phyloP scores from a whole-genome alignment of 35 echinoderm and acorn worm genomes.

The Lytechinus pictus region DNA sequence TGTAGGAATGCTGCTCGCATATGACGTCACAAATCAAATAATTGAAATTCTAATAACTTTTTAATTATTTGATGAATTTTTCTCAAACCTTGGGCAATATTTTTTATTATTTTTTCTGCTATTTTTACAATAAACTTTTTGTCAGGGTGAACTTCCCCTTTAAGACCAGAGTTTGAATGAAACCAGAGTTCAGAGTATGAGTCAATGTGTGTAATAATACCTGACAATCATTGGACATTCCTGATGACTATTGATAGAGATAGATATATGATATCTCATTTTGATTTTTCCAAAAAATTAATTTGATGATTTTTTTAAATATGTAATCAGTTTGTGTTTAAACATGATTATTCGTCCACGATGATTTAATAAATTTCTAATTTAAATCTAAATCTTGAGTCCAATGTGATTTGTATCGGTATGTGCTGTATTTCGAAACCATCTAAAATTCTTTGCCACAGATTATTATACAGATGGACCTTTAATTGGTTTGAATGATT shows the following conservation, averaged over 20 bases:
- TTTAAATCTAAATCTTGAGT: background rate
- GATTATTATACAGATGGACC: background rate
- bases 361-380: background rate
- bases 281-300: background rate
- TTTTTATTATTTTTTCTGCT: too few species aligned
- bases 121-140: too few species aligned
- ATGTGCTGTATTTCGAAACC: background rate
- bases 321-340: background rate
- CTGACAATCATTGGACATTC: background rate
- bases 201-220: too few species aligned
- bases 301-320: background rate
- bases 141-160: too few species aligned
- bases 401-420: background rate
- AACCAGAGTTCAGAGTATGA: too few species aligned
- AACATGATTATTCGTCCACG: background rate
- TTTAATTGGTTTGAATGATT: too few species aligned
- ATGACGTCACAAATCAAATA: too few species aligned
- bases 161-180: too few species aligned
- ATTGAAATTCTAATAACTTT: too few species aligned
- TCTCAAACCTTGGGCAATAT: too few species aligned
- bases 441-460: background rate
- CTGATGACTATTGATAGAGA: background rate
- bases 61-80: too few species aligned
- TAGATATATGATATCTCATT: background rate
- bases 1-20: too few species aligned